A percentile compares a stretch with the other conserved stretches of the same genome.
These are phyloP conservation scores for Ellobium chinense DNA, from an alignment of 2,888 invertebrate species.

Conservation along the genomic window DNA sequence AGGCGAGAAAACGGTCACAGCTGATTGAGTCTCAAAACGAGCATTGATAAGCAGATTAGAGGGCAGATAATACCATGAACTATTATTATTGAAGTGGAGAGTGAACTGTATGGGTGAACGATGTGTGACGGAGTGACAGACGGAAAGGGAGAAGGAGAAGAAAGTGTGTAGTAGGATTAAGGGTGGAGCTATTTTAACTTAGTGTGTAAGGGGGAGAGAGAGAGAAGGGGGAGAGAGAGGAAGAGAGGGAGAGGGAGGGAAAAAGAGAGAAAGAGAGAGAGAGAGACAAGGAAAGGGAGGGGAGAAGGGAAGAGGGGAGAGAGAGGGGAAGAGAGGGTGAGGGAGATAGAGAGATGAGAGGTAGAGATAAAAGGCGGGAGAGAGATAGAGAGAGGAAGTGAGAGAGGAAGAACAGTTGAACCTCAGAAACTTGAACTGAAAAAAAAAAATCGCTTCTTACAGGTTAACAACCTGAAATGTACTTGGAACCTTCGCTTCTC, in stretches of 20 bases:
- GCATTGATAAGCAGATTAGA: no score
- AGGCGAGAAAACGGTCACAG: no score
- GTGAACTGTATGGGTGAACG: background rate
- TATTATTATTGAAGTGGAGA: background rate
- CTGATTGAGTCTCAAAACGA: no score
- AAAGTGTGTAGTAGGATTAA: background rate
- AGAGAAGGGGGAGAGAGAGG: background rate
- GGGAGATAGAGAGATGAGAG: background rate
- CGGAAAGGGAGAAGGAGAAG: background rate
- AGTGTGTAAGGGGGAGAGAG: background rate
- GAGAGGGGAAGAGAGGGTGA: background rate
- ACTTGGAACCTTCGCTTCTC: no score
- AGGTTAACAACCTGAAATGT: no score
- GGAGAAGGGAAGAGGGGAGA: background rate
- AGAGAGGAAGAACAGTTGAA: no score
- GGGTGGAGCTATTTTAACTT: background rate
- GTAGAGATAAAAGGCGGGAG: no score
- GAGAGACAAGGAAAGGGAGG: background rate
- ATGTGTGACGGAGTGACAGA: background rate
- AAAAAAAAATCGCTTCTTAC: no score
- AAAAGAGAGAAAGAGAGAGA: background rate
- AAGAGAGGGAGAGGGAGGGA: background rate
- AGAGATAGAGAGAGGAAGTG: background rate
- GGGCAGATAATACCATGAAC: no score
- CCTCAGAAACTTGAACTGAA: no score